These are phyloP conservation scores for Zosterops hypoxanthus DNA, from an alignment of 2,113 vertebrate genomes.

Conservation along the genomic window DNA sequence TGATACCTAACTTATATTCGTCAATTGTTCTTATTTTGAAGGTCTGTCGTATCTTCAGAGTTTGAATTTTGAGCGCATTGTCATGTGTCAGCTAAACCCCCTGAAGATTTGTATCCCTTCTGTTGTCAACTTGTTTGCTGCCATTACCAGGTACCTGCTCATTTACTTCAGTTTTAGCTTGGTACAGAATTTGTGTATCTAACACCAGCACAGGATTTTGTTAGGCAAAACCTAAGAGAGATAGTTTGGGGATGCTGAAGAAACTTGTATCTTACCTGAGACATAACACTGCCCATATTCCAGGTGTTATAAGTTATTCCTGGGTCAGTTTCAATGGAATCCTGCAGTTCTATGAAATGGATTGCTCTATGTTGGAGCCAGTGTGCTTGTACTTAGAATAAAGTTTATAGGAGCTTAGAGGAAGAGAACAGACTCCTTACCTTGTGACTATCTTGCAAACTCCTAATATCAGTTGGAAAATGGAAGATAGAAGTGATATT, in stretches of 20 bases:
- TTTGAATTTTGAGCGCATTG: conserved; percentile 93
- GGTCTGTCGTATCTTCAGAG: conserved; percentile 90
- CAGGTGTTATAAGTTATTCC: not conserved
- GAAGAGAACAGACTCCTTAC: not conserved
- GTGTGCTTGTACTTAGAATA: not conserved
- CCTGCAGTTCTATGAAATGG: not conserved
- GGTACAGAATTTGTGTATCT: not conserved
- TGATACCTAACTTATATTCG: not conserved
- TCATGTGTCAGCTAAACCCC: conserved; percentile 96
- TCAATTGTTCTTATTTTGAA: conserved; percentile 54
- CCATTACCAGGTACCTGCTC: conserved; percentile 86
- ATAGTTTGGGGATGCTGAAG: too few relatives aligned
- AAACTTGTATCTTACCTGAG: not conserved
- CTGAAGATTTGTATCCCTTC: conserved; percentile 92
- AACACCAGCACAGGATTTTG: not conserved
- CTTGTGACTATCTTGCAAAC: not conserved
- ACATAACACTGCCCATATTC: not conserved
- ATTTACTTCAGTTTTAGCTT: not conserved
- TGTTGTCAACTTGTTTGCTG: conserved; percentile 91
- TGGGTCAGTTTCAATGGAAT: not conserved
- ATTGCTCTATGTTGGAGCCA: not conserved
- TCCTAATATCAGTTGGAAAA: not conserved
- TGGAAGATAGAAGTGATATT: not conserved
- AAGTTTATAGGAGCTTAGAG: not conserved
- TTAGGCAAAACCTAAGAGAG: not conserved